Evolutionary conservation across 2,888 invertebrate species (phyloP), one percentile per base, ranked within the genome.

Genomic region (Adelognathus sp.): DNA sequence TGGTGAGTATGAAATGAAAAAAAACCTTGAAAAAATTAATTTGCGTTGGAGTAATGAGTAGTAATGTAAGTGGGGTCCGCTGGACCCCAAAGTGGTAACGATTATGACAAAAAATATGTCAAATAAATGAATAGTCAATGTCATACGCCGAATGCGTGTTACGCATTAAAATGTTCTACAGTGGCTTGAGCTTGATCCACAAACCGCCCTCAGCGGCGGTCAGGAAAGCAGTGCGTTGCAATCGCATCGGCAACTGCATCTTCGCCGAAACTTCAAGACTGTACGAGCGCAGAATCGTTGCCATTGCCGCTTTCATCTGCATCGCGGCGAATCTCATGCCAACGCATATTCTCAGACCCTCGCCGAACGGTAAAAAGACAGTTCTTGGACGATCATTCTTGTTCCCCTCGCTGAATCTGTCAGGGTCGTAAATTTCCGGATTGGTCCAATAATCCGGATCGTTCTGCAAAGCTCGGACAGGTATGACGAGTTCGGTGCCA

Each of bases 291-390:
- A 89, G 0, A 1, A 88, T 5, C 0, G 78, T 76, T 2, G 76
- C 81, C 4, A 86, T n/a, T 1, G 76, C 81, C 0, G 81, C 74
- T 64, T 89, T 89, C 2, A 84, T 80, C 44, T 85, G 79, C 39
- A 88, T 11, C 33, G 82, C 9, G 0, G 82, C 88, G 75, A 90
- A 72, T 64, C 85, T 80, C 82, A 86, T 86, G 0, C 89, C 89
- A 2, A 83, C 81, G 72, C 89, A 89, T 5, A 84, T 83, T 54
- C 89, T 83, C 0, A 89, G 88, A 0, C 89, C 89, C 6, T 88
- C 88, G 0, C 89, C 86, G 63, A 89, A 89, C 0, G 88, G 86
- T 16, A 89, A 18, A 61, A 78, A 87, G 0, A 74, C 41, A 29
- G 70, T 86, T 64, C 81, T 87, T 0, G 80, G 76, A 1, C 86